A percentile compares a stretch with the other conserved stretches of the same genome.
phyloP scores from a whole-genome alignment of 2,113 vertebrate genomes.

The Neomonachus schauinslandi region DNA sequence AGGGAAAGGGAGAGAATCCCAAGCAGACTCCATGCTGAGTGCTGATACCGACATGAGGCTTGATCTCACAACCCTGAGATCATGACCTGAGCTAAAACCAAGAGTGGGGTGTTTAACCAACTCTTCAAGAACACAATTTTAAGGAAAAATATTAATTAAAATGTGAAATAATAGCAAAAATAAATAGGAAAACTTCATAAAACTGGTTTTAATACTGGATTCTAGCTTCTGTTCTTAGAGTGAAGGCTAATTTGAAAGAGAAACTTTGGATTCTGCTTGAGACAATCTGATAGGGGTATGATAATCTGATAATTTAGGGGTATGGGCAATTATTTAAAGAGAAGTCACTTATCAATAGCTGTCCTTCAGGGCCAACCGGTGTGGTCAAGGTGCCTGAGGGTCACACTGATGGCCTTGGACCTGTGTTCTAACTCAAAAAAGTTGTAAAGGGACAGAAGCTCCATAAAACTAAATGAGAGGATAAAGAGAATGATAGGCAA shows the following conservation, averaged over 20 bases:
- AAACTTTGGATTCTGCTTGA: slow-evolving; percentile 5
- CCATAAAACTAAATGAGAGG: neutral
- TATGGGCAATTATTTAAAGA: neutral
- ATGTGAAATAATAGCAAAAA: neutral
- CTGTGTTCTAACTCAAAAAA: neutral
- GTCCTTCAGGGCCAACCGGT: neutral
- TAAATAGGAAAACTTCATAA: neutral
- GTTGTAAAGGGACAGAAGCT: neutral
- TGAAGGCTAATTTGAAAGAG: neutral
- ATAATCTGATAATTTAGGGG: neutral
- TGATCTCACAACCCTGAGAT: neutral
- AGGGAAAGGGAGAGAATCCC: neutral
- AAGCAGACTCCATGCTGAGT: neutral
- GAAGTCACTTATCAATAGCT: neutral
- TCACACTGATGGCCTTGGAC: neutral
- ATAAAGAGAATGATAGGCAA: neutral
- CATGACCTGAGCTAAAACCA: neutral
- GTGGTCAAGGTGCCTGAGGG: neutral
- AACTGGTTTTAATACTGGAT: slow-evolving; percentile 9
- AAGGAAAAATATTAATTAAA: slow-evolving; percentile 33
- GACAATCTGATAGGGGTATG: neutral
- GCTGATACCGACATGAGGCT: neutral
- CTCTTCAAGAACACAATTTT: neutral
- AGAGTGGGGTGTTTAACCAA: neutral
- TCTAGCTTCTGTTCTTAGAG: slow-evolving; percentile 2